Evolutionary conservation across 2,797 vertebrate genomes (phyloP).

Genomic region (Oophaga sylvatica): DNA sequence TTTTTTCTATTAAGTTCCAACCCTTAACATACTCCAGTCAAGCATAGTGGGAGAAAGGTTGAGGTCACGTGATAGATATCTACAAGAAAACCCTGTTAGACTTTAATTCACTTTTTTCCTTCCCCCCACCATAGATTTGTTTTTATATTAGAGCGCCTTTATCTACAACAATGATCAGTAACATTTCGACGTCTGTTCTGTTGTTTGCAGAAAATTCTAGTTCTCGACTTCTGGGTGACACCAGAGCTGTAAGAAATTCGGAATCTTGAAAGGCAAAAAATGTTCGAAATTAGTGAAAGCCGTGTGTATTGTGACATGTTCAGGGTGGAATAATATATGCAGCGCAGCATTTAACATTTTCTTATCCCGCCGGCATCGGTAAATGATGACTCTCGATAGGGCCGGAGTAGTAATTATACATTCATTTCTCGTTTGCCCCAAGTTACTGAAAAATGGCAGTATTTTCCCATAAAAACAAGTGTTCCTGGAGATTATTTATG

Average conservation of each 20-base stretch:
- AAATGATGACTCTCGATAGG: not conserved
- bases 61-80: no score
- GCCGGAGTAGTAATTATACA: slow-evolving; percentile 2
- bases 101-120: no score
- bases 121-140: no score
- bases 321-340: not conserved
- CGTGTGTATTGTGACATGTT: not conserved
- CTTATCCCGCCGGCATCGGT: not conserved
- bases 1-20: no score
- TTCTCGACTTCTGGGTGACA: no score
- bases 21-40: not conserved
- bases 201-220: no score
- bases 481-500: not conserved
- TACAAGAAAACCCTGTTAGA: no score
- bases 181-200: no score
- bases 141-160: no score
- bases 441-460: not conserved
- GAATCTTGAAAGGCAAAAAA: not conserved
- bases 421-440: slow-evolving; percentile 9
- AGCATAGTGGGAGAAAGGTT: not conserved
- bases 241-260: no score
- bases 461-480: slow-evolving; percentile 11
- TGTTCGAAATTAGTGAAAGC: no score
- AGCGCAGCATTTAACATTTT: not conserved
- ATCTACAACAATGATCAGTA: no score